phyloP scores from a whole-genome alignment of 2,113 vertebrate species.

The Rhabdornis inornatus region DNA sequence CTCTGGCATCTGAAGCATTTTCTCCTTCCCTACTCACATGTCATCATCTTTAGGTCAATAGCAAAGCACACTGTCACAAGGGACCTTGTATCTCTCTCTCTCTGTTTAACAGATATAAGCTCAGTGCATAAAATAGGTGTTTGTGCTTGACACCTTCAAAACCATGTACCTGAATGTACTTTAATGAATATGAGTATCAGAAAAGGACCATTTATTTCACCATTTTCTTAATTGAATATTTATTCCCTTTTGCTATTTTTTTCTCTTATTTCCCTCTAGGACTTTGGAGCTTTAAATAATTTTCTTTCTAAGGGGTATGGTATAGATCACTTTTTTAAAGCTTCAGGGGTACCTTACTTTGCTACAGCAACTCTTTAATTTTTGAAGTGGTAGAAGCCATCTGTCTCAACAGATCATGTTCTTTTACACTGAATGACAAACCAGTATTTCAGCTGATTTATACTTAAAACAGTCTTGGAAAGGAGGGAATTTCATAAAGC shows the following conservation, averaged over 20 bases:
- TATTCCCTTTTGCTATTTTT: background rate
- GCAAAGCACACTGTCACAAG: background rate
- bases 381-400: conserved; percentile 43
- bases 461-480: conserved; percentile 48
- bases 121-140: background rate
- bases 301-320: background rate
- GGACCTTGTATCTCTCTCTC: background rate
- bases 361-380: background rate
- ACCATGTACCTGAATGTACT: background rate
- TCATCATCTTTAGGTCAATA: background rate
- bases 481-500: conserved; percentile 17
- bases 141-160: background rate
- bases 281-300: background rate
- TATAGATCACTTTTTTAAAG: background rate
- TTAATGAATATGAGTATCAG: background rate
- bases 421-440: conserved; percentile 39
- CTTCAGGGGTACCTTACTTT: background rate
- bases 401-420: conserved; percentile 62
- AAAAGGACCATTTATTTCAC: background rate
- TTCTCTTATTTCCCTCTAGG: background rate
- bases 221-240: background rate
- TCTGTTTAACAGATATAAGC: background rate
- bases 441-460: conserved; percentile 5
- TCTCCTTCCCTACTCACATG: background rate
- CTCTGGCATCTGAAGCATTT: background rate